Percentiles rank a stretch among this genome's conserved stretches.
Conservation (phyloP, 37 sponge, comb jelly and placozoan genomes). For the Haliclona indistincta region DNA sequence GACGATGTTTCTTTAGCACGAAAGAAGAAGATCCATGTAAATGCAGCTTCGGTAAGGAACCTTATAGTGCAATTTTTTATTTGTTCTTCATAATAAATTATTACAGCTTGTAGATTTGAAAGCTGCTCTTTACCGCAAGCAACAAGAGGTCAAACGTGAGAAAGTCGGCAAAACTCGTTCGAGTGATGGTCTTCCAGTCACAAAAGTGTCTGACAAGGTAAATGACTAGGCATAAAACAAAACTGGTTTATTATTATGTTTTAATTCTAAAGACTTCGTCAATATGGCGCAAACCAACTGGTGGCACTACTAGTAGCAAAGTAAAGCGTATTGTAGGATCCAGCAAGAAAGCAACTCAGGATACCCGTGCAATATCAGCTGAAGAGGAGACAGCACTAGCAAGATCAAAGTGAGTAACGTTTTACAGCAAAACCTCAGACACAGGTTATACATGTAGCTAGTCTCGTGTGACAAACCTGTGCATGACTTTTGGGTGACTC, state of each 20-base stretch:
- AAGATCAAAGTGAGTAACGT: constrained; percentile 43
- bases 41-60: constrained; percentile 56
- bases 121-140: constrained; percentile 70
- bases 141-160: constrained; percentile 40
- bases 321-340: not conserved
- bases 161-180: not conserved
- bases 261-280: constrained; percentile 54
- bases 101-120: constrained; percentile 86
- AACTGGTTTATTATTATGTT: not conserved
- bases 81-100: not conserved
- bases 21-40: constrained; percentile 49
- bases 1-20: constrained; percentile 1
- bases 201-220: constrained; percentile 75
- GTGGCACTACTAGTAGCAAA: not conserved
- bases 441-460: too few relatives aligned
- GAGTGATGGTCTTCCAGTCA: not conserved
- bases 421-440: too few relatives aligned
- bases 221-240: not conserved
- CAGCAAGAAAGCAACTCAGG: not conserved
- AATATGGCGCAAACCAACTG: constrained; percentile 40
- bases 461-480: too few relatives aligned
- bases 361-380: not conserved
- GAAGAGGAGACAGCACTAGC: constrained; percentile 50
- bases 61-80: not conserved
- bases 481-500: too few relatives aligned